Conservation (phyloP, 2,888 invertebrate genomes). For the Drosophila nigricruria region DNA sequence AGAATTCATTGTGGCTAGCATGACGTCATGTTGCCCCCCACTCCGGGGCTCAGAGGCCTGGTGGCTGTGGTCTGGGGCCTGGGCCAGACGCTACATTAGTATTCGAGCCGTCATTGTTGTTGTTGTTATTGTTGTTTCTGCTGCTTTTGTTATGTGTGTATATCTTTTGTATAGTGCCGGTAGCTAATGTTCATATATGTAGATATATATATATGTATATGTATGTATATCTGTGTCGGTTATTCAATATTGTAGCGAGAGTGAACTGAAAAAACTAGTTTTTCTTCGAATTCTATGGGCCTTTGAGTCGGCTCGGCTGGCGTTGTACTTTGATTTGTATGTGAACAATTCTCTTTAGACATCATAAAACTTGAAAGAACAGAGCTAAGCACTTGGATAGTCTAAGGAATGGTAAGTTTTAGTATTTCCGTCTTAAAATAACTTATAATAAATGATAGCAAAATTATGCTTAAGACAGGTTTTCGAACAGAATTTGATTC, state of each 20-base stretch:
- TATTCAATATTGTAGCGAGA: conserved; percentile 45
- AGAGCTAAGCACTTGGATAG: background rate
- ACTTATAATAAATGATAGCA: background rate
- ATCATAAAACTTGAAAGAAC: background rate
- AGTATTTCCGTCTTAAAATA: background rate
- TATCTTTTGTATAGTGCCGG: conserved; percentile 55
- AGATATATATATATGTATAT: background rate
- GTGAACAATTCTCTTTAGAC: conserved; percentile 2
- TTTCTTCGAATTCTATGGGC: conserved; percentile 36
- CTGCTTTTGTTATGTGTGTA: conserved; percentile 30
- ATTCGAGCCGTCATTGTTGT: conserved; percentile 53
- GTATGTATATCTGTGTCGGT: conserved; percentile 24
- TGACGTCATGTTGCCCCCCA: conserved; percentile 63
- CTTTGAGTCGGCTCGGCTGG: conserved; percentile 33
- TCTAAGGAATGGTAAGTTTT: background rate
- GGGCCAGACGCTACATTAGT: conserved; percentile 34
- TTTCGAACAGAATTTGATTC: conserved; percentile 18
- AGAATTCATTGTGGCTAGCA: conserved; percentile 27
- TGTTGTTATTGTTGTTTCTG: conserved; percentile 29
- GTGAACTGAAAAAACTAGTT: conserved; percentile 58
- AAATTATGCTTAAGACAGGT: conserved; percentile 43
- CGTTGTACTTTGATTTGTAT: conserved; percentile 26
- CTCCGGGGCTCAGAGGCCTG: background rate
- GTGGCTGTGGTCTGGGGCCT: conserved; percentile 5
- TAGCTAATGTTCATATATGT: conserved; percentile 13